Evolutionary conservation across 2,113 vertebrate genomes (phyloP).

Genomic region (Podarcis muralis): DNA sequence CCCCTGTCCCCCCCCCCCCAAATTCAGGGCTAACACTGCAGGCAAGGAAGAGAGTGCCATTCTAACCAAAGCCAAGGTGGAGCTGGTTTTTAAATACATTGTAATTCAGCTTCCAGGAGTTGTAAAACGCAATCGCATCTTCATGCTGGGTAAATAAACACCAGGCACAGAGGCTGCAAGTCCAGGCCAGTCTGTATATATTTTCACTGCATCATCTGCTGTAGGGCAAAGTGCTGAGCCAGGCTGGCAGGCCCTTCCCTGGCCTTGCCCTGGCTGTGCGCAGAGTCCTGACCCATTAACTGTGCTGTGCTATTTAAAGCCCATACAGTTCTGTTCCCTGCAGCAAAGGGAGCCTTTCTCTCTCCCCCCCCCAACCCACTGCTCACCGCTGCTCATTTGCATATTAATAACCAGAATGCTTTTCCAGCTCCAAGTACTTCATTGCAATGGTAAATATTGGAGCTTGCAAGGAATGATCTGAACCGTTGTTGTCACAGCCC

Average conservation of each 20-base stretch:
- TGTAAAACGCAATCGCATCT: not conserved
- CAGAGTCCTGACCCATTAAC: slow-evolving; percentile 15
- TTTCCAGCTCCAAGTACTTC: slow-evolving; percentile 34
- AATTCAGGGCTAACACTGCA: not conserved
- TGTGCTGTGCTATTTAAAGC: slow-evolving; percentile 40
- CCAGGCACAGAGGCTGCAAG: not conserved
- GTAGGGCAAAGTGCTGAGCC: not conserved
- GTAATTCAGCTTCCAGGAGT: not conserved
- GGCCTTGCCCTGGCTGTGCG: not conserved
- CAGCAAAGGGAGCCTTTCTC: slow-evolving; percentile 34
- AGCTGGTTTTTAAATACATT: not conserved
- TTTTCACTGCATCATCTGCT: slow-evolving; percentile 1
- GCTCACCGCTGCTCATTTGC: slow-evolving; percentile 9
- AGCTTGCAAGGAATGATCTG: not conserved
- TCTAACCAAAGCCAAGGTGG: not conserved
- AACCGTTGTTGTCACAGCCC: not conserved
- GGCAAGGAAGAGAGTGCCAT: not conserved
- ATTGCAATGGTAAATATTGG: not conserved
- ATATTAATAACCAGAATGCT: slow-evolving; percentile 52
- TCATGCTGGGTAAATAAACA: not conserved
- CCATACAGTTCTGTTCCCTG: slow-evolving; percentile 12
- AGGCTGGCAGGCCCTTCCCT: rapidly evolving
- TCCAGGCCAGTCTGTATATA: not conserved
- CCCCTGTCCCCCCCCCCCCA: not conserved
- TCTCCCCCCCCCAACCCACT: too few species aligned